Conservation (phyloP, 2,797 vertebrate genomes). For the Characodon lateralis region DNA sequence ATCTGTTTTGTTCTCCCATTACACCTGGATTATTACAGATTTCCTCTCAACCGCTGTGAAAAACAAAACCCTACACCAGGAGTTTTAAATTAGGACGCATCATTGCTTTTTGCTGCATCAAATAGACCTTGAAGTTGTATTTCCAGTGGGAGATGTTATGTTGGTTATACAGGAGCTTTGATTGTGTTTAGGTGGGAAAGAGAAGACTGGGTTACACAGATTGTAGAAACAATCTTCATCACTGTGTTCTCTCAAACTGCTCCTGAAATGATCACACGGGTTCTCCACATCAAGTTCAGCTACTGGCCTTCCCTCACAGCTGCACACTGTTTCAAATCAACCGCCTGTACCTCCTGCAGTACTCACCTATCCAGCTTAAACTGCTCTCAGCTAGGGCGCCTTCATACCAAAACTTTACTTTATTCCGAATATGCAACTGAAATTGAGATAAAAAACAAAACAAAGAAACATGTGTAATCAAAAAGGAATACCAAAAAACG, state of each 20-base stretch:
- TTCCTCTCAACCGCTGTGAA: slow-evolving; percentile 23
- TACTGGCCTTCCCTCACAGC: too few species aligned
- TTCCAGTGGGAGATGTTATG: slow-evolving; percentile 60
- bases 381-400: too few species aligned
- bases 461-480: too few species aligned
- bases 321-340: too few species aligned
- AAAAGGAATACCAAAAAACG: too few species aligned
- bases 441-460: too few species aligned
- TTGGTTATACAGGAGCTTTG: slow-evolving; percentile 56
- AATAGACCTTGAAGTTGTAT: slow-evolving; percentile 75
- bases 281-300: not conserved
- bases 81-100: slow-evolving; percentile 48
- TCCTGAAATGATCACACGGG: slow-evolving; percentile 54
- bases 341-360: too few species aligned
- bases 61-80: slow-evolving; percentile 16
- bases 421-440: too few species aligned
- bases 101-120: slow-evolving; percentile 54
- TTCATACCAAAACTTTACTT: too few species aligned
- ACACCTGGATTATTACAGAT: slow-evolving; percentile 47
- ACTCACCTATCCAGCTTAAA: too few species aligned
- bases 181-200: slow-evolving; percentile 57
- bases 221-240: slow-evolving; percentile 53
- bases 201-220: slow-evolving; percentile 46
- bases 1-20: slow-evolving; percentile 11
- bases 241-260: slow-evolving; percentile 55